phyloP scores from a whole-genome alignment of 1,140 invertebrate genomes.

The Scaptodrosophila lebanonensis region DNA sequence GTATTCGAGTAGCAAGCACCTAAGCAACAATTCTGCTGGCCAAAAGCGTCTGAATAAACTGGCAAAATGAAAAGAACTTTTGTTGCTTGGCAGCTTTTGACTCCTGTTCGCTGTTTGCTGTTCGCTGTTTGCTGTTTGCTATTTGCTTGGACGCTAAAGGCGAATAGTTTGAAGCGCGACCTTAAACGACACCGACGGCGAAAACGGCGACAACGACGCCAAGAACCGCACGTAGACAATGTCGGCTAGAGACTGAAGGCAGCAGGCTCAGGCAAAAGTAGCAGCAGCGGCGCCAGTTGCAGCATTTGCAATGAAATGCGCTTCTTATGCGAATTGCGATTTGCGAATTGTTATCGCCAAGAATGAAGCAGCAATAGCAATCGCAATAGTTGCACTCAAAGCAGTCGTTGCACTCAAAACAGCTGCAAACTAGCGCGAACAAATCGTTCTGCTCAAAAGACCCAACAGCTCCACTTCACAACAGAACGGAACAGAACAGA shows the following conservation, averaged over 20 bases:
- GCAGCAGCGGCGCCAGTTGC: slow-evolving; percentile 24
- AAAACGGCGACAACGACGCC: slow-evolving; percentile 36
- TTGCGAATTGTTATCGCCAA: slow-evolving; percentile 30
- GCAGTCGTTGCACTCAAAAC: slow-evolving; percentile 51
- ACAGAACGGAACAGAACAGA: too few relatives aligned
- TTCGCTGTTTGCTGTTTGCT: too few relatives aligned
- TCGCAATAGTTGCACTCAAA: slow-evolving; percentile 63
- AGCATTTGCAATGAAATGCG: slow-evolving; percentile 63
- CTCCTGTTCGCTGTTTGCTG: too few relatives aligned
- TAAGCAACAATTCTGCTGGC: too few relatives aligned
- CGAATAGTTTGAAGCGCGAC: slow-evolving; percentile 38
- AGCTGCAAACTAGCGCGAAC: too few relatives aligned
- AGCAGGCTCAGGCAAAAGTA: slow-evolving; percentile 49
- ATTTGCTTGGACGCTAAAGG: not conserved
- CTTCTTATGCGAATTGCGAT: slow-evolving; percentile 56
- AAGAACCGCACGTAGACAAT: slow-evolving; percentile 62
- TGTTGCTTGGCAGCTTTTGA: too few relatives aligned
- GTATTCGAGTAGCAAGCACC: too few relatives aligned
- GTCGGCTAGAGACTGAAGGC: slow-evolving; percentile 66
- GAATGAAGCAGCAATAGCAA: slow-evolving; percentile 30
- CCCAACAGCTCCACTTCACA: too few relatives aligned
- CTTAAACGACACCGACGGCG: slow-evolving; percentile 28
- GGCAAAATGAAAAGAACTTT: too few relatives aligned
- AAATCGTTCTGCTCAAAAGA: too few relatives aligned
- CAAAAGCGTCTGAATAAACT: too few relatives aligned